Conservation (phyloP, 1,140 invertebrate species). For the Carposina sasakii region DNA sequence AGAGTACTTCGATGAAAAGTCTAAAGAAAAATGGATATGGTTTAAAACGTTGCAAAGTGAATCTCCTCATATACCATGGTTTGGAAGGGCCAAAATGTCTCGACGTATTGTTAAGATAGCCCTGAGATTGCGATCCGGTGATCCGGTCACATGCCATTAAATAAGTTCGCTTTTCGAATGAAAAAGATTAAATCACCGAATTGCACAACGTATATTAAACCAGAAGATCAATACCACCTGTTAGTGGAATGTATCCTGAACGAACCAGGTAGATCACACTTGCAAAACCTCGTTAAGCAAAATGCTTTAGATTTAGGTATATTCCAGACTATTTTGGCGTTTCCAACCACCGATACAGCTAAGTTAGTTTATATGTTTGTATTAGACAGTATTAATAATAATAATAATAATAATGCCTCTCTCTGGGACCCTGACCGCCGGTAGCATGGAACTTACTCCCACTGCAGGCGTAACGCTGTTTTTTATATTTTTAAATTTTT, state of each 20-base stretch:
- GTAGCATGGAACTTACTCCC: too few relatives aligned
- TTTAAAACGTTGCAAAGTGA: background rate
- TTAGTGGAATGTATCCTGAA: conserved; percentile 2
- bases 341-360: too few relatives aligned
- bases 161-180: conserved; percentile 2
- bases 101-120: background rate
- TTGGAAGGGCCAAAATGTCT: background rate
- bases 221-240: conserved; percentile 1
- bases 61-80: background rate
- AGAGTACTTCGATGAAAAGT: conserved; percentile 2
- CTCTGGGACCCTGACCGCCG: too few relatives aligned
- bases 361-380: too few relatives aligned
- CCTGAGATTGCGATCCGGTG: conserved; percentile 3
- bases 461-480: too few relatives aligned
- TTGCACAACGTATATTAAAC: background rate
- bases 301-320: too few relatives aligned
- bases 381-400: too few relatives aligned
- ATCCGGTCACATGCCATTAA: conserved; percentile 4
- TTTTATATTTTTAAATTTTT: too few relatives aligned
- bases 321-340: too few relatives aligned
- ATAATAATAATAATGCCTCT: too few relatives aligned
- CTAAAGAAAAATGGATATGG: conserved; percentile 4
- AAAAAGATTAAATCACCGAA: background rate
- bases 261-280: background rate
- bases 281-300: too few relatives aligned